phyloP scores from a whole-genome alignment of 2,797 vertebrate genomes.

The Chelon labrosus region DNA sequence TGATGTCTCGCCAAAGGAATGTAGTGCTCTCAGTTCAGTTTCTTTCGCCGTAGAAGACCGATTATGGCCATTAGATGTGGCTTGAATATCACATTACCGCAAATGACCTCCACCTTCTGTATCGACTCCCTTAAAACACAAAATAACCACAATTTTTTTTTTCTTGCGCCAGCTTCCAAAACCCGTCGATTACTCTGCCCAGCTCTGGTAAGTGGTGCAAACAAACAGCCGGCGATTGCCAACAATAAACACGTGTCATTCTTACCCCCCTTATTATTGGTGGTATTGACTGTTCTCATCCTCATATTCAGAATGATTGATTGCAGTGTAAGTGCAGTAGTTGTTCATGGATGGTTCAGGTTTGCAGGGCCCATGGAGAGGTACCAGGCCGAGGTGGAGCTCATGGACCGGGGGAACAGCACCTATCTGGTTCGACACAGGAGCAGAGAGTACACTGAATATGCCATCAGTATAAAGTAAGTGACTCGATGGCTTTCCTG shows the following conservation, averaged over 20 bases:
- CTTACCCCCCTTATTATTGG: conserved; percentile 30
- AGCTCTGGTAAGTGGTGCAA: conserved; percentile 90
- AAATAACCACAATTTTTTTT: conserved; percentile 59
- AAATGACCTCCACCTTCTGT: conserved; percentile 55
- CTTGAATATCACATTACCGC: conserved; percentile 70
- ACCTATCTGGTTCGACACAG: conserved; percentile 95
- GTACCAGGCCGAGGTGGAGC: conserved; percentile 92
- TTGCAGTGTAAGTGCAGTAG: conserved; percentile 52
- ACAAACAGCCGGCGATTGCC: conserved; percentile 40
- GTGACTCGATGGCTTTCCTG: conserved; percentile 59
- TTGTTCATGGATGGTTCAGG: conserved; percentile 82
- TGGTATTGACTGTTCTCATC: conserved; percentile 40
- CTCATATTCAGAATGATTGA: conserved; percentile 54
- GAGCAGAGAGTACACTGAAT: conserved; percentile 93
- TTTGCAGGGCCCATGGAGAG: conserved; percentile 96
- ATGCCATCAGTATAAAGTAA: conserved; percentile 99
- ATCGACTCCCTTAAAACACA: conserved; percentile 59
- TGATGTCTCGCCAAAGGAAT: conserved; percentile 59
- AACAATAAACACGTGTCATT: conserved; percentile 41
- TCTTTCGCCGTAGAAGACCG: conserved; percentile 44
- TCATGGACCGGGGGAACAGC: conserved; percentile 91
- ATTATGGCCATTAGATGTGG: conserved; percentile 65
- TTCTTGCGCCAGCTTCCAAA: conserved; percentile 89
- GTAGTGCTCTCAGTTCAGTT: conserved; percentile 46
- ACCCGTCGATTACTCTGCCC: conserved; percentile 94